phyloP scores from a whole-genome alignment of 2,888 invertebrate genomes.

The Noctuana brunneofusca region DNA sequence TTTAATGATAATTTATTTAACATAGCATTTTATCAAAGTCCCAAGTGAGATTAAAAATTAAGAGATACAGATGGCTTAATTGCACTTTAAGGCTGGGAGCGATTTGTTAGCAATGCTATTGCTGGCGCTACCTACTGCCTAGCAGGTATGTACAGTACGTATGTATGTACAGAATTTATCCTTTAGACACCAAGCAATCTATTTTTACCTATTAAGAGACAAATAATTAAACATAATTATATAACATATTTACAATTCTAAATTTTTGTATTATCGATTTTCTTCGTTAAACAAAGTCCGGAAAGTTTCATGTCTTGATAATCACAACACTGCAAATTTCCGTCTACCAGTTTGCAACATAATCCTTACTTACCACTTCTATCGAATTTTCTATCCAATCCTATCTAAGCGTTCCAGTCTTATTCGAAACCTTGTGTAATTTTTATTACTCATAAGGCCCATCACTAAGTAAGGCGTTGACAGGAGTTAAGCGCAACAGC shows the following conservation, averaged over 20 bases:
- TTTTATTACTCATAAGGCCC: constrained; percentile 40
- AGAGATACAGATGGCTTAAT: constrained; percentile 29
- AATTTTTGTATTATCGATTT: background rate
- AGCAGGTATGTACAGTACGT: constrained; percentile 11
- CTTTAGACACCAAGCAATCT: constrained; percentile 21
- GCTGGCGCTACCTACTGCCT: background rate
- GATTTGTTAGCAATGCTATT: constrained; percentile 16
- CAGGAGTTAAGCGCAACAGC: constrained; percentile 28
- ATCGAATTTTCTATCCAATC: constrained; percentile 45
- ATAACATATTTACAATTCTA: constrained; percentile 28
- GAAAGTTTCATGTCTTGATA: constrained; percentile 11
- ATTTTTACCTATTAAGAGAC: constrained; percentile 16
- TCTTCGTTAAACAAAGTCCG: constrained; percentile 13
- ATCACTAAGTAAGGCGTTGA: constrained; percentile 23
- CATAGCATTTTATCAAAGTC: constrained; percentile 23
- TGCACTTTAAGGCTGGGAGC: constrained; percentile 26
- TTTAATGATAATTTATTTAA: constrained; percentile 25
- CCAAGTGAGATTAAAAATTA: constrained; percentile 22
- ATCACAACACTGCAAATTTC: constrained; percentile 1
- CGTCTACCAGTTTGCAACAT: constrained; percentile 8
- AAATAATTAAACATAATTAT: constrained; percentile 14
- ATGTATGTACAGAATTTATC: constrained; percentile 14
- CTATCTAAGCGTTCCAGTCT: constrained; percentile 71
- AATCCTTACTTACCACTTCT: constrained; percentile 12
- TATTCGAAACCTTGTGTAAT: constrained; percentile 67